Percentiles rank a stretch among this genome's conserved stretches.
These are phyloP conservation scores for Telmatochromis sp. DNA, from an alignment of 2,113 vertebrate genomes.

Conservation along the genomic window DNA sequence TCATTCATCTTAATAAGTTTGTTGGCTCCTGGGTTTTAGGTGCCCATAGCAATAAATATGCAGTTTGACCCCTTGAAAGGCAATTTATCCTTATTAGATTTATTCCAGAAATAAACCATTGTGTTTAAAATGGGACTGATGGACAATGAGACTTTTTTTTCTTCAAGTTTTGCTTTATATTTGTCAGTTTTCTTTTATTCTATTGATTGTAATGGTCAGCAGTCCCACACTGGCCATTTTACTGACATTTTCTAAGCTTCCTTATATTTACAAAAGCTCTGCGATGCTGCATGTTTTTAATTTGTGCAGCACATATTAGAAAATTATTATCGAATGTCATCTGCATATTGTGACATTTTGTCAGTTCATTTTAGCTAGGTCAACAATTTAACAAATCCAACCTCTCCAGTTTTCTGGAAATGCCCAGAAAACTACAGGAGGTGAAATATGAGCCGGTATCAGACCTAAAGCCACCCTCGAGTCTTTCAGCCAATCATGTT, in stretches of 20 bases:
- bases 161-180: neutral
- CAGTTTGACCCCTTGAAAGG: neutral
- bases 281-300: neutral
- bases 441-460: neutral
- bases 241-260: neutral
- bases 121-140: neutral
- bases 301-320: neutral
- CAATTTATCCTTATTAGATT: neutral
- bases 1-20: conserved; percentile 43
- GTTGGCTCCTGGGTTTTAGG: conserved; percentile 11
- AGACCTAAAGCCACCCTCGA: neutral
- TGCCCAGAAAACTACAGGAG: neutral
- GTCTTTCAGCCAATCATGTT: neutral
- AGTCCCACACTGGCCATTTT: neutral
- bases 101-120: neutral
- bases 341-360: neutral
- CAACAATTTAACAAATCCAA: neutral
- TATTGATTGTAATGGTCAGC: neutral
- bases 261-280: neutral
- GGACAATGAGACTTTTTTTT: neutral
- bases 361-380: neutral
- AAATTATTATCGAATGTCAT: neutral
- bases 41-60: neutral
- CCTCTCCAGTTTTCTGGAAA: neutral
- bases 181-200: neutral